These are phyloP conservation scores for Drosophila nigricruria DNA, from an alignment of 2,888 invertebrate genomes.

Conservation along the genomic window DNA sequence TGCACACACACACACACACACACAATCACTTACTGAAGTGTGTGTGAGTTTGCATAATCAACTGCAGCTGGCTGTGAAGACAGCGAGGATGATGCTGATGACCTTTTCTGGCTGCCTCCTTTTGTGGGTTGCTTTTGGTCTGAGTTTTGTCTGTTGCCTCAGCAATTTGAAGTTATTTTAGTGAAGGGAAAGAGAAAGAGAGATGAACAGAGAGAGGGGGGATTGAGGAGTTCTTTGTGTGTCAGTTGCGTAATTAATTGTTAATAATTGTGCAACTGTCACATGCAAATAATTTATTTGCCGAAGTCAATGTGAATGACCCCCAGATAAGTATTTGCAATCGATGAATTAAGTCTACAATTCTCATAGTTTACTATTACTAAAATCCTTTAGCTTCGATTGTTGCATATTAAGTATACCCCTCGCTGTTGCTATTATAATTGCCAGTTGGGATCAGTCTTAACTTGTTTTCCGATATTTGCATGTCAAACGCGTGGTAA, in stretches of 20 bases:
- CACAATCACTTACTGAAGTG: neutral
- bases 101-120: conserved; percentile 30
- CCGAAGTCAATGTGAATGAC: conserved; percentile 45
- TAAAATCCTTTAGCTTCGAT: neutral
- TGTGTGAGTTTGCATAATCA: conserved; percentile 40
- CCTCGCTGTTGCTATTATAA: conserved; percentile 29
- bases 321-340: conserved; percentile 20
- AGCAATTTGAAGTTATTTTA: conserved; percentile 18
- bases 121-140: conserved; percentile 18
- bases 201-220: neutral
- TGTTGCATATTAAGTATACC: conserved; percentile 36
- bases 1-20: neutral
- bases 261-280: conserved; percentile 76
- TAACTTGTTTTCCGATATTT: conserved; percentile 63
- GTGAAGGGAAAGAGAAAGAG: neutral
- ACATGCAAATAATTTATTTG: conserved; percentile 72
- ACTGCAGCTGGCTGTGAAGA: conserved; percentile 24
- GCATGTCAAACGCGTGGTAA: conserved; percentile 76
- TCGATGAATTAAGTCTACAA: neutral
- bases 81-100: conserved; percentile 9
- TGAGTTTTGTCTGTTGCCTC: conserved; percentile 28
- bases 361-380: neutral
- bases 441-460: conserved; percentile 39
- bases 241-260: conserved; percentile 73
- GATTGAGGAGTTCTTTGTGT: conserved; percentile 19